phyloP scores from a whole-genome alignment of 2,113 vertebrate species.

The Picathartes gymnocephalus region DNA sequence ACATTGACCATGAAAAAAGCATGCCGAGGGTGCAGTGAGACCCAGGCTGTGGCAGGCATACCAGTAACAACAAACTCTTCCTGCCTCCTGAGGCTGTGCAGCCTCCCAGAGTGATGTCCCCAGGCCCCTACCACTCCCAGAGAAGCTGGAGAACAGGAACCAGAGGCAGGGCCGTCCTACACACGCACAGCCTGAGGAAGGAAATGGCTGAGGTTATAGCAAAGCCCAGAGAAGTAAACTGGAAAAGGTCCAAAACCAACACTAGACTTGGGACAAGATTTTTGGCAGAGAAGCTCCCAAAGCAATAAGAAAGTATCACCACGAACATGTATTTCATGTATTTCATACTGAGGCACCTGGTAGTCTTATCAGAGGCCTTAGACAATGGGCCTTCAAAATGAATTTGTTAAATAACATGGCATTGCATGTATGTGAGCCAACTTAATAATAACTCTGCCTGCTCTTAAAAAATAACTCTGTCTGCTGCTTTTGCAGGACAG shows the following conservation, averaged over 20 bases:
- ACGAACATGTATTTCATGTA: rapidly evolving
- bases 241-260: neutral
- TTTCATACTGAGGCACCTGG: neutral
- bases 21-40: neutral
- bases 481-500: neutral
- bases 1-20: neutral
- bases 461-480: neutral
- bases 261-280: neutral
- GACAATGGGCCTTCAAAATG: neutral
- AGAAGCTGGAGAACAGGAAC: neutral
- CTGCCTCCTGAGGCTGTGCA: neutral
- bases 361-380: neutral
- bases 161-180: neutral
- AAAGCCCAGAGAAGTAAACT: neutral
- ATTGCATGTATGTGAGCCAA: neutral
- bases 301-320: neutral
- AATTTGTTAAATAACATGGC: neutral
- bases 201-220: neutral
- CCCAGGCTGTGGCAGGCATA: neutral
- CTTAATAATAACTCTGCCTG: neutral
- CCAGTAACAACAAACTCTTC: neutral
- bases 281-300: neutral
- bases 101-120: neutral
- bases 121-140: neutral
- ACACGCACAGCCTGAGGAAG: neutral